Percentiles rank a stretch among this genome's conserved stretches.
Evolutionary conservation across 1,140 invertebrate genomes (phyloP).

Genomic region (Saxidomus purpurata): DNA sequence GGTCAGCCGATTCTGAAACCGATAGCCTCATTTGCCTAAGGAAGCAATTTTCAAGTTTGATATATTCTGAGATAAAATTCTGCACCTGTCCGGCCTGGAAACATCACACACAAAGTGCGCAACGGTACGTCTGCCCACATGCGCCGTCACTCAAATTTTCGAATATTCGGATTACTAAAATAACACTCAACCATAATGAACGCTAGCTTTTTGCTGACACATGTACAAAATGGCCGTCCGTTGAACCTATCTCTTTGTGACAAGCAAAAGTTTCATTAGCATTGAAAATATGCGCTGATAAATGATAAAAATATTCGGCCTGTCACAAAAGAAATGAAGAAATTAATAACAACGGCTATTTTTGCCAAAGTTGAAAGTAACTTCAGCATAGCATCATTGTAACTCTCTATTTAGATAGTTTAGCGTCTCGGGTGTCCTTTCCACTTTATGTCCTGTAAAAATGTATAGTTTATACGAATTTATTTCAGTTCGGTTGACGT

Average conservation of each 20-base stretch:
- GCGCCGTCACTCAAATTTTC: background rate
- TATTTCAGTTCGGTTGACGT: too few relatives aligned
- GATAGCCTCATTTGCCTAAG: background rate
- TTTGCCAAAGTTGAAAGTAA: too few relatives aligned
- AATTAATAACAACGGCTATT: conserved; percentile 44
- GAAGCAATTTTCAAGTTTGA: conserved; percentile 3
- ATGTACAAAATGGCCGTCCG: conserved; percentile 6
- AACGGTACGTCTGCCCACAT: background rate
- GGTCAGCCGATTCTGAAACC: background rate
- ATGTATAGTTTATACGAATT: too few relatives aligned
- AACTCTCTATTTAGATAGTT: too few relatives aligned
- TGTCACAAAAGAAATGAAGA: background rate
- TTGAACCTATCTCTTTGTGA: conserved; percentile 25
- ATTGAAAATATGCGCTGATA: conserved; percentile 10
- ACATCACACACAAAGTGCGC: background rate
- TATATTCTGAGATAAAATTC: conserved; percentile 3
- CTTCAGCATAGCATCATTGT: too few relatives aligned
- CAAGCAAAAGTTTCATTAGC: background rate
- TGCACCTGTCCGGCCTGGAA: conserved; percentile 15
- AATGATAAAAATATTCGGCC: conserved; percentile 33
- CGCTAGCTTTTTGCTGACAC: background rate
- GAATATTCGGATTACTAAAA: conserved; percentile 39
- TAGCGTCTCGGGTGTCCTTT: too few relatives aligned
- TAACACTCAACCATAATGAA: conserved; percentile 26
- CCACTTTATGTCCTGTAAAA: too few relatives aligned